Evolutionary conservation across 2,888 invertebrate species (phyloP).

Genomic region (Acrobeloides nanus): DNA sequence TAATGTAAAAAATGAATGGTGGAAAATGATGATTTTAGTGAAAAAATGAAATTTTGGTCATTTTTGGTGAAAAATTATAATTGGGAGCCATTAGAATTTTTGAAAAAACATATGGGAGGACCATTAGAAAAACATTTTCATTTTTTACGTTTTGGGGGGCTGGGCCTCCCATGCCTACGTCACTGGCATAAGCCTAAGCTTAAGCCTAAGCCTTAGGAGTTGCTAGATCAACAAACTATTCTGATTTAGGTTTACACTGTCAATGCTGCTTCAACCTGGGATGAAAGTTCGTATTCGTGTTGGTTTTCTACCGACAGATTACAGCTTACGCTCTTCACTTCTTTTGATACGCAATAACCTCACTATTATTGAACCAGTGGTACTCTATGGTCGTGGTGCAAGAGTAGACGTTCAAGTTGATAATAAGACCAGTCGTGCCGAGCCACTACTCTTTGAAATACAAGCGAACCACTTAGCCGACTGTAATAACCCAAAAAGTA

Average conservation of each 20-base stretch:
- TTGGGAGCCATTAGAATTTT: no score
- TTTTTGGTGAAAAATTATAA: no score
- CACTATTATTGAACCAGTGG: conserved; percentile 78
- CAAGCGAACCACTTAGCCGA: conserved; percentile 64
- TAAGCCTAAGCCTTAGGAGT: no score
- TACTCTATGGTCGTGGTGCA: conserved; percentile 75
- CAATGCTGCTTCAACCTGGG: conserved; percentile 63
- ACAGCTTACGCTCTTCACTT: conserved; percentile 56
- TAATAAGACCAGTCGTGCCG: conserved; percentile 29
- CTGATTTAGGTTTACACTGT: conserved; percentile 59
- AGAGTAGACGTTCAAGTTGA: conserved; percentile 71
- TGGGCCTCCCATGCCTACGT: no score
- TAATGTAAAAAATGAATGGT: no score
- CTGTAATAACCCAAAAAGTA: conserved; percentile 59
- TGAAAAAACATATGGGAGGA: no score
- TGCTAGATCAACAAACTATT: no score
- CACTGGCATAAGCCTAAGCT: no score
- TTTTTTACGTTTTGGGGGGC: no score
- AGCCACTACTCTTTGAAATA: conserved; percentile 73
- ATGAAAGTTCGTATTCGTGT: conserved; percentile 56
- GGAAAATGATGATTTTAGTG: no score
- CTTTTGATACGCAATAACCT: conserved; percentile 72
- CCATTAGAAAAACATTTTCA: no score
- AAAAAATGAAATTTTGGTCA: no score
- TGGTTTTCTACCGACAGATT: conserved; percentile 59